These are phyloP conservation scores for Halictus rubicundus DNA, from an alignment of 1,140 invertebrate species.

Conservation along the genomic window DNA sequence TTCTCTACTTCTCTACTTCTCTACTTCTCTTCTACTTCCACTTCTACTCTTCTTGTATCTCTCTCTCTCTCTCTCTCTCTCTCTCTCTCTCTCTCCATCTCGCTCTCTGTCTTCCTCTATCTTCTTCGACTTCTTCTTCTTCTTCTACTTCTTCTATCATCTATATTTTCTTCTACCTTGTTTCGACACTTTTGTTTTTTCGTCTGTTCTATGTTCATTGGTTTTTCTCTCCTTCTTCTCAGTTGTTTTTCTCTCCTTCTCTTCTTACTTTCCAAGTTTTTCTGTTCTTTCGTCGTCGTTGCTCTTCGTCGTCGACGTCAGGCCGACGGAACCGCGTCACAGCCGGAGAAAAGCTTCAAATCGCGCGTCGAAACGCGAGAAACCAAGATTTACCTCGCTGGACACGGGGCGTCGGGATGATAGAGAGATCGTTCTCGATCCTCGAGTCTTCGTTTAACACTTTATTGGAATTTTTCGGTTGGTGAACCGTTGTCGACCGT, in stretches of 20 bases:
- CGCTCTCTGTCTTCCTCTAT: constrained; percentile 48
- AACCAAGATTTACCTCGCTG: constrained; percentile 31
- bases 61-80: constrained; percentile 5
- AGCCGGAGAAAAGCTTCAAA: not conserved
- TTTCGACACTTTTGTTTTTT: not conserved
- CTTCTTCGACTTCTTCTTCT: too few species aligned
- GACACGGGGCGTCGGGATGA: constrained; percentile 27
- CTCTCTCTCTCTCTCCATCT: not conserved
- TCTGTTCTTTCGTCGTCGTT: constrained; percentile 16
- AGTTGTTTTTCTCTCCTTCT: too few species aligned
- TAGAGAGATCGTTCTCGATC: not conserved
- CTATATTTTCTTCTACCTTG: too few species aligned
- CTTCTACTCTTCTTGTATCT: too few species aligned
- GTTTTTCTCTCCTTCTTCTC: not conserved
- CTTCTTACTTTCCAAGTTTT: not conserved
- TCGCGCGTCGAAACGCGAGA: not conserved
- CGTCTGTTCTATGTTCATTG: not conserved
- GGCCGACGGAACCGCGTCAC: constrained; percentile 8
- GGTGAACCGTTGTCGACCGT: too few species aligned
- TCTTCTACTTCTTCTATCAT: too few species aligned
- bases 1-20: not conserved
- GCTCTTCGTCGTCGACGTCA: constrained; percentile 15
- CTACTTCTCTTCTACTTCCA: too few species aligned
- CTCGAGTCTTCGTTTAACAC: too few species aligned
- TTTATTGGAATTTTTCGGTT: too few species aligned